These are phyloP conservation scores for Podargus strigoides DNA, from an alignment of 2,797 vertebrate genomes.

Conservation along the genomic window DNA sequence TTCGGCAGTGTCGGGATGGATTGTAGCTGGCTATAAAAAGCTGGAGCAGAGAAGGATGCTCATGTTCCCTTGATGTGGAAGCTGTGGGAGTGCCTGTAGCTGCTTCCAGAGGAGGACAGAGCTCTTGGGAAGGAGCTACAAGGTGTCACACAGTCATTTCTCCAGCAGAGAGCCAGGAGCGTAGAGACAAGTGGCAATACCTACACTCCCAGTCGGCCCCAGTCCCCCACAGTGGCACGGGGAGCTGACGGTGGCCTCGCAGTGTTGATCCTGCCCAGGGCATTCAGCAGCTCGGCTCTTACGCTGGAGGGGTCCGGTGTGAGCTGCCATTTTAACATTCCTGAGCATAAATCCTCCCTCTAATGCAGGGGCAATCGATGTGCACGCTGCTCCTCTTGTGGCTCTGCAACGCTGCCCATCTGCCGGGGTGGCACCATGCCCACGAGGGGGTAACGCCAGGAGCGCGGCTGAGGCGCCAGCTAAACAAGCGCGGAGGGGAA, in stretches of 20 bases:
- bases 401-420: background rate
- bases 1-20: fast-evolving
- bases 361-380: background rate
- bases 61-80: background rate
- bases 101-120: background rate
- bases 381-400: background rate
- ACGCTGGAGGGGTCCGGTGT: fast-evolving
- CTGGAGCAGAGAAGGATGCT: background rate
- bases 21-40: background rate
- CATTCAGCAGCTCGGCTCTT: background rate
- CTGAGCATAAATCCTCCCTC: background rate
- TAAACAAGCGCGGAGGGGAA: background rate
- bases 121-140: background rate
- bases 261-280: fast-evolving
- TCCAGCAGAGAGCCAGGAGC: background rate
- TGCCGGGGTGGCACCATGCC: background rate
- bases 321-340: background rate
- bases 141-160: background rate
- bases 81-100: background rate
- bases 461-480: background rate
- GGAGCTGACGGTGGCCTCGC: fast-evolving
- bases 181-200: fast-evolving
- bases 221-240: background rate
- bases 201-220: background rate
- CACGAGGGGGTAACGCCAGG: background rate